Conservation (phyloP, 1,140 invertebrate species). For the Camponotus vicinus region DNA sequence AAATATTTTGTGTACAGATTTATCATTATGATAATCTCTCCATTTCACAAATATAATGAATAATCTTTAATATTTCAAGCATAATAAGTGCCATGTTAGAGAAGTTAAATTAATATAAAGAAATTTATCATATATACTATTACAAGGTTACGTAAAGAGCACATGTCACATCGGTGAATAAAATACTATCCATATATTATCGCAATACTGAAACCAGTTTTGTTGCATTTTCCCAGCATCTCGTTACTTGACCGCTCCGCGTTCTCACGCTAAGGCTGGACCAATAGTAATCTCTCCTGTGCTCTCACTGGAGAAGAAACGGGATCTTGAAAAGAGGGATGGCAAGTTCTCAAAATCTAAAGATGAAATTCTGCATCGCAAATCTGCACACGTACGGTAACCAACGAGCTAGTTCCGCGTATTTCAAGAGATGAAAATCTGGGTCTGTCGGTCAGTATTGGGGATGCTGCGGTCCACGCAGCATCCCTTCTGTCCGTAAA, state of each 20-base stretch:
- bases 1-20: not conserved
- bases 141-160: not conserved
- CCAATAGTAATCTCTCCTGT: conserved; percentile 73
- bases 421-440: conserved; percentile 75
- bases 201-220: conserved; percentile 76
- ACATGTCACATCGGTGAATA: conserved; percentile 34
- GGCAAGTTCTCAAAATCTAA: conserved; percentile 69
- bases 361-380: conserved; percentile 76
- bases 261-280: conserved; percentile 81
- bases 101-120: conserved; percentile 22
- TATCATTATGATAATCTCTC: not conserved
- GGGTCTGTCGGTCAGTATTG: conserved; percentile 78
- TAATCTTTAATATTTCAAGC: not conserved
- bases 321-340: conserved; percentile 41
- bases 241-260: conserved; percentile 70
- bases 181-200: conserved; percentile 16
- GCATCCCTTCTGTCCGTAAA: conserved; percentile 76
- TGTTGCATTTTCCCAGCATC: conserved; percentile 62
- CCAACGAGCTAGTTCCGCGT: conserved; percentile 77
- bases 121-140: not conserved
- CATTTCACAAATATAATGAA: not conserved
- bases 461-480: conserved; percentile 79
- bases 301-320: conserved; percentile 65
- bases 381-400: conserved; percentile 64
- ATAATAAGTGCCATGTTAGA: not conserved